phyloP scores from a whole-genome alignment of 2,113 vertebrate genomes.

The Apeltes quadracus region DNA sequence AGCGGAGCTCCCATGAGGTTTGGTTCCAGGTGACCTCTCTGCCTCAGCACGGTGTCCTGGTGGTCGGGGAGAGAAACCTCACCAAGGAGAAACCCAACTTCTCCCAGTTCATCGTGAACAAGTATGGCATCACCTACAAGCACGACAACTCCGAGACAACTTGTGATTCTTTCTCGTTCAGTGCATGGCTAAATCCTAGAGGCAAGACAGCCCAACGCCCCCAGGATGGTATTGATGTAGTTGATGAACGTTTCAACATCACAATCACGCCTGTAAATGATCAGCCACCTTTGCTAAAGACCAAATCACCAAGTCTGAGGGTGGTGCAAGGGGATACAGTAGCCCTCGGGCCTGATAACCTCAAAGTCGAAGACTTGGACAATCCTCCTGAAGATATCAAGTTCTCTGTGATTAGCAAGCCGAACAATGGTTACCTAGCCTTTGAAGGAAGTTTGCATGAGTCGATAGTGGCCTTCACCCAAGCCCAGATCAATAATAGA shows the following conservation, averaged over 20 bases:
- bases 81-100: conserved; percentile 89
- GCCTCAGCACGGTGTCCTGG: conserved; percentile 84
- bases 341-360: conserved; percentile 79
- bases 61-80: conserved; percentile 86
- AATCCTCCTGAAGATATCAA: conserved; percentile 84
- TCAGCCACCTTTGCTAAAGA: conserved; percentile 87
- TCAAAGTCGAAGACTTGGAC: conserved; percentile 88
- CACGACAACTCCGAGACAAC: conserved; percentile 90
- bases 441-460: conserved; percentile 73
- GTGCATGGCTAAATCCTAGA: conserved; percentile 86
- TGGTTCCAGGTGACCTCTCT: conserved; percentile 89
- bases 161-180: conserved; percentile 85
- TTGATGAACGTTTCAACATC: conserved; percentile 88
- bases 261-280: conserved; percentile 87
- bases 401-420: conserved; percentile 84
- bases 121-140: conserved; percentile 85
- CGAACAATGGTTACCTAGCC: conserved; percentile 88
- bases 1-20: conserved; percentile 83
- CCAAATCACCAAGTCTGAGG: conserved; percentile 82
- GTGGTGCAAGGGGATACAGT: conserved; percentile 84
- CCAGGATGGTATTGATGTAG: conserved; percentile 68
- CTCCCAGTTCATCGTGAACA: conserved; percentile 87
- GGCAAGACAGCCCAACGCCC: conserved; percentile 80
- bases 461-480: conserved; percentile 83
- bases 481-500: conserved; percentile 85